A percentile compares a stretch with the other conserved stretches of the same genome.
Evolutionary conservation across 2,113 vertebrate species (phyloP).

Genomic region (Ovis canadensis): DNA sequence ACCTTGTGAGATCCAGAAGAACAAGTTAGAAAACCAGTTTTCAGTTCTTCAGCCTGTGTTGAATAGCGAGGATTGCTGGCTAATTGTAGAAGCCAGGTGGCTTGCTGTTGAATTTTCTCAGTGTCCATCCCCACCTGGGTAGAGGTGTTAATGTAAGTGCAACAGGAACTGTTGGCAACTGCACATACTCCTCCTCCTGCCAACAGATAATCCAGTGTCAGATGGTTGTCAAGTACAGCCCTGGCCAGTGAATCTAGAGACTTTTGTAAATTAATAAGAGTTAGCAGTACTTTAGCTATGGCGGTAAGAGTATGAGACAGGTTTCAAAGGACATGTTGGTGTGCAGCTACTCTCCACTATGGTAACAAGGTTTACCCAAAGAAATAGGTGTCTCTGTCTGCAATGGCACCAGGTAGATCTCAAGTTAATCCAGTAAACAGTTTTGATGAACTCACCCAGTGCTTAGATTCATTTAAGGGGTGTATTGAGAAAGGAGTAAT

Average conservation of each 20-base stretch:
- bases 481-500: not conserved
- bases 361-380: not conserved
- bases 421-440: not conserved
- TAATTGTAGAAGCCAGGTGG: not conserved
- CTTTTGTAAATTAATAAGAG: not conserved
- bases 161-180: not conserved
- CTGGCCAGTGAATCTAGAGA: not conserved
- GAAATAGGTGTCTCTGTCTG: not conserved
- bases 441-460: not conserved
- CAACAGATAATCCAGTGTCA: not conserved
- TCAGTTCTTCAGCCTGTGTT: not conserved
- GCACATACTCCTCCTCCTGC: not conserved
- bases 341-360: not conserved
- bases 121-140: not conserved
- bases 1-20: not conserved
- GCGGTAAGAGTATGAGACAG: not conserved
- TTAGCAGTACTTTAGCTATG: not conserved
- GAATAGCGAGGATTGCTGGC: not conserved
- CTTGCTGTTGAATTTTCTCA: not conserved
- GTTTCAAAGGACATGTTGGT: not conserved
- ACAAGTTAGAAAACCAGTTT: not conserved
- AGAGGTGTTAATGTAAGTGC: not conserved
- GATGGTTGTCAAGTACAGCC: not conserved
- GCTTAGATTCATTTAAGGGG: not conserved
- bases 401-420: not conserved